Conservation (phyloP, 2,797 vertebrate species). For the Salmo trutta region DNA sequence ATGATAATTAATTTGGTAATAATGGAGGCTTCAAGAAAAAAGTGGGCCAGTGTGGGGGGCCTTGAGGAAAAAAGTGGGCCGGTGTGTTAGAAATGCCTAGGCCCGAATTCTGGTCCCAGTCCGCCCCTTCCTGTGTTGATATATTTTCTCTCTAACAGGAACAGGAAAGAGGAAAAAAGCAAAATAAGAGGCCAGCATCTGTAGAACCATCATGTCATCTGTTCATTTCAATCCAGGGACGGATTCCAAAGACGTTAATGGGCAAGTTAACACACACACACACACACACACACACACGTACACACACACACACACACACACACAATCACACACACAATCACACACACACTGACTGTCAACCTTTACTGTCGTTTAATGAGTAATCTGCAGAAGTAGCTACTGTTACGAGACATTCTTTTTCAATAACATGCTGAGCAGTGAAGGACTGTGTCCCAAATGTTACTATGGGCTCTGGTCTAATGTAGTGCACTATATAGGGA, state of each 20-base stretch:
- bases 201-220: constrained; percentile 76
- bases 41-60: too few relatives aligned
- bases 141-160: constrained; percentile 30
- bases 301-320: neutral
- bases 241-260: constrained; percentile 69
- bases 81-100: neutral
- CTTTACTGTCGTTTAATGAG: constrained; percentile 30
- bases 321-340: neutral
- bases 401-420: neutral
- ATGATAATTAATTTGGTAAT: neutral
- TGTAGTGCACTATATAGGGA: too few relatives aligned
- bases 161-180: constrained; percentile 35
- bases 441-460: neutral
- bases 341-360: constrained; percentile 10
- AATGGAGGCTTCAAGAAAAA: too few relatives aligned
- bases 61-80: too few relatives aligned
- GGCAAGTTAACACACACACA: constrained; percentile 72
- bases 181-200: constrained; percentile 1
- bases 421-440: neutral
- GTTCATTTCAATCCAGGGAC: constrained; percentile 78
- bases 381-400: neutral
- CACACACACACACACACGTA: neutral
- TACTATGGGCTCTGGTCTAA: too few relatives aligned
- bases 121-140: neutral
- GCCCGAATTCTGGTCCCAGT: neutral